Conservation (phyloP, 1,140 invertebrate species). For the Aporrectodea caliginosa region DNA sequence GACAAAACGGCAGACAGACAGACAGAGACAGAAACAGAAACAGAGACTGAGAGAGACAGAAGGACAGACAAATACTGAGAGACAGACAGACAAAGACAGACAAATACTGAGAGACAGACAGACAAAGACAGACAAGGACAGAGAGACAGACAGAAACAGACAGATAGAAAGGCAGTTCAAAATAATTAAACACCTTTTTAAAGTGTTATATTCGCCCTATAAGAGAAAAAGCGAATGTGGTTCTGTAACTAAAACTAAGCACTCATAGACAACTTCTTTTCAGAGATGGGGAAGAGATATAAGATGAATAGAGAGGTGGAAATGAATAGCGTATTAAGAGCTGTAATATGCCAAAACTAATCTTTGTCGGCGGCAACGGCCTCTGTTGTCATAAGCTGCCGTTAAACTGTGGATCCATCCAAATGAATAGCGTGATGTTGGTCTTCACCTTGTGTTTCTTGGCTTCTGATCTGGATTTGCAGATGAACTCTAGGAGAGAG, state of each 20-base stretch:
- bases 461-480: constrained; percentile 31
- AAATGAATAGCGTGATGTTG: background rate
- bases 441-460: constrained; percentile 16
- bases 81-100: background rate
- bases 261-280: background rate
- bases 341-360: background rate
- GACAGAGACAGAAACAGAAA: background rate
- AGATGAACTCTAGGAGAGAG: constrained; percentile 80
- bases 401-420: background rate
- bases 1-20: background rate
- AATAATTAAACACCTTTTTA: background rate
- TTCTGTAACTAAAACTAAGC: background rate
- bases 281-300: background rate
- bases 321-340: background rate
- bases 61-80: background rate
- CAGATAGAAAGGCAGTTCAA: background rate
- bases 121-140: background rate
- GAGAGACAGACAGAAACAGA: background rate
- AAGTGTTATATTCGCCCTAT: too few relatives aligned
- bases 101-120: background rate
- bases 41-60: background rate
- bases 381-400: background rate
- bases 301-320: background rate
- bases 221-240: too few relatives aligned
- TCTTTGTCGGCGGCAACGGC: background rate